Conservation (phyloP, 2,797 vertebrate genomes). For the Acipenser transmontanus region DNA sequence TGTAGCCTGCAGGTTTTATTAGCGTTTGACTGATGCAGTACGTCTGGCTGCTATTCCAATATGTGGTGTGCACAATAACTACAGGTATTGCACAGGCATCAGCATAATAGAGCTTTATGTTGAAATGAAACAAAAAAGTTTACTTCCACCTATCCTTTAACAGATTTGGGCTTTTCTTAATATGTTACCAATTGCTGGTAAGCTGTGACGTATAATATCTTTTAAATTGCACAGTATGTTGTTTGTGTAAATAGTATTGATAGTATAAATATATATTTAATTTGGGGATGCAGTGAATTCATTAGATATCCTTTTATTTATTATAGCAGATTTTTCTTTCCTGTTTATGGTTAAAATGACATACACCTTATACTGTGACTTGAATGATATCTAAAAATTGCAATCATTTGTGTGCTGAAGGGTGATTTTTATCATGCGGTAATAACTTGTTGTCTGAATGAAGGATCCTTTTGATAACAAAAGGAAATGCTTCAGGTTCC, state of each 20-base stretch:
- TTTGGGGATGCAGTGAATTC: no score
- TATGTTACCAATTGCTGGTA: no score
- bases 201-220: no score
- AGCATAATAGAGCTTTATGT: constrained; percentile 2
- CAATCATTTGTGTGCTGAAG: no score
- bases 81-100: not conserved
- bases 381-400: no score
- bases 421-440: constrained; percentile 8
- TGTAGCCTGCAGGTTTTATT: constrained; percentile 2
- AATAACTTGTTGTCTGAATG: constrained; percentile 22
- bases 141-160: not conserved
- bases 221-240: no score
- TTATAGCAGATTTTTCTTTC: no score
- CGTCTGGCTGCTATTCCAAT: not conserved
- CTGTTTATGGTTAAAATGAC: constrained; percentile 4
- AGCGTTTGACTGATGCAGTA: not conserved
- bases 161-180: no score
- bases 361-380: not conserved
- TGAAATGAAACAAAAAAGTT: constrained; percentile 9
- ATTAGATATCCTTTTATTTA: no score
- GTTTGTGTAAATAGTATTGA: no score
- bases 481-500: constrained; percentile 15
- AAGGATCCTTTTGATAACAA: constrained; percentile 15
- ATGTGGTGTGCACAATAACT: not conserved
- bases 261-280: no score